Percentiles rank a stretch among this genome's conserved stretches.
Conservation (phyloP, 2,113 vertebrate genomes). For the Orientallactaga bullata region DNA sequence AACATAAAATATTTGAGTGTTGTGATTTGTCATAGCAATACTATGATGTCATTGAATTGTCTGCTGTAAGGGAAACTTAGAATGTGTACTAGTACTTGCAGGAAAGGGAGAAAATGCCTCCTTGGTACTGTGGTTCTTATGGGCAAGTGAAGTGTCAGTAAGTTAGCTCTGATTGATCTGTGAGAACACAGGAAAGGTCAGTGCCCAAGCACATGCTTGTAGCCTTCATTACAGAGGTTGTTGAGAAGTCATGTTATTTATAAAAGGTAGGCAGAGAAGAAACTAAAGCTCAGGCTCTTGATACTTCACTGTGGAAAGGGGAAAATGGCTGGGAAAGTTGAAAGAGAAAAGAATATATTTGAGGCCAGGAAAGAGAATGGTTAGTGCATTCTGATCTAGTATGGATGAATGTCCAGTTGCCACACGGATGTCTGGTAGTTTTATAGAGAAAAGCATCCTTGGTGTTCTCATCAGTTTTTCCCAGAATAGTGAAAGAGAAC, state of each 20-base stretch:
- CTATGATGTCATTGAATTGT: background rate
- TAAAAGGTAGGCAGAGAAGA: background rate
- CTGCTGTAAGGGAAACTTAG: background rate
- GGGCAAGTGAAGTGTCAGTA: background rate
- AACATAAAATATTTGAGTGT: constrained; percentile 4
- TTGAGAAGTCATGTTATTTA: background rate
- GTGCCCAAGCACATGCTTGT: background rate
- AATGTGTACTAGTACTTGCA: background rate
- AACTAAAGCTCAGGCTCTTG: background rate
- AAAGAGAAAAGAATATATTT: background rate
- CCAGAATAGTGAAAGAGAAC: background rate
- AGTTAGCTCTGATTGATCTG: background rate
- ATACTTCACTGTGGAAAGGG: background rate
- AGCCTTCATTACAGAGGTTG: background rate
- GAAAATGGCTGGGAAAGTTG: background rate
- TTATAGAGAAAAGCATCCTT: background rate
- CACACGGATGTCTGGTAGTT: background rate
- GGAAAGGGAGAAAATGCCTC: background rate
- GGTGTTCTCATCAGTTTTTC: background rate
- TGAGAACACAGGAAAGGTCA: constrained; percentile 12
- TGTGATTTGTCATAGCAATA: background rate
- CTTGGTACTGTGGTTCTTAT: background rate
- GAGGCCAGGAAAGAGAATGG: background rate
- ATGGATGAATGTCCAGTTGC: background rate
- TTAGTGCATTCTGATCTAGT: background rate